phyloP scores from a whole-genome alignment of 2,113 vertebrate genomes.

The Limnothrissa miodon region DNA sequence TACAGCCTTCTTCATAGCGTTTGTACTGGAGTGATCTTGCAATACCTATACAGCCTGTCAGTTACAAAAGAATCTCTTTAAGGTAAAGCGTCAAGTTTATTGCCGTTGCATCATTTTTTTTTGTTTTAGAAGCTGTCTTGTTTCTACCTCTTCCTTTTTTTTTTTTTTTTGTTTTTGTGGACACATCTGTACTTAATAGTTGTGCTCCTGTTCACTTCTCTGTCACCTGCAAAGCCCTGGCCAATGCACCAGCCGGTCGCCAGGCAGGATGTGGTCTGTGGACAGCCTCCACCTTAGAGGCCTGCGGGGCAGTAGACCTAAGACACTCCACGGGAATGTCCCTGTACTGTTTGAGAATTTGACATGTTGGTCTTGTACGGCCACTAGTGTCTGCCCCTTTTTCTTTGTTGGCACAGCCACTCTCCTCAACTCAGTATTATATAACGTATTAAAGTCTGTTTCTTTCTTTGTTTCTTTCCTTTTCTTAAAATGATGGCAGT shows the following conservation, averaged over 20 bases:
- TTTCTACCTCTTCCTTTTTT: background rate
- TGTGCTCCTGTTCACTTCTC: background rate
- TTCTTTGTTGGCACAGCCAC: background rate
- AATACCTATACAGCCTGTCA: slow-evolving; percentile 2
- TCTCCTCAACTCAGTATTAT: background rate
- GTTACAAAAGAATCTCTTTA: slow-evolving; percentile 5
- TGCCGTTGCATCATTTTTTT: background rate
- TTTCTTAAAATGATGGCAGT: background rate
- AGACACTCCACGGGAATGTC: background rate
- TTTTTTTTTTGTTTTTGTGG: background rate
- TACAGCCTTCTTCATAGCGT: background rate
- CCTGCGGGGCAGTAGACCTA: background rate
- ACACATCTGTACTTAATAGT: background rate
- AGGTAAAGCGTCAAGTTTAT: background rate
- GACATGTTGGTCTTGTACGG: background rate
- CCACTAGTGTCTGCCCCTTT: background rate
- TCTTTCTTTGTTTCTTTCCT: background rate
- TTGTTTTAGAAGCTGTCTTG: background rate
- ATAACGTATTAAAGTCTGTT: background rate
- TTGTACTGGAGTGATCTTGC: background rate
- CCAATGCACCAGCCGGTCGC: background rate
- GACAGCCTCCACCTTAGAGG: background rate
- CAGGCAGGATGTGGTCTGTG: background rate
- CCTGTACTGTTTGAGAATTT: background rate
- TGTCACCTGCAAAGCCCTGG: background rate